Evolutionary conservation across 2,888 invertebrate genomes (phyloP).

Genomic region (Baccha elongata): DNA sequence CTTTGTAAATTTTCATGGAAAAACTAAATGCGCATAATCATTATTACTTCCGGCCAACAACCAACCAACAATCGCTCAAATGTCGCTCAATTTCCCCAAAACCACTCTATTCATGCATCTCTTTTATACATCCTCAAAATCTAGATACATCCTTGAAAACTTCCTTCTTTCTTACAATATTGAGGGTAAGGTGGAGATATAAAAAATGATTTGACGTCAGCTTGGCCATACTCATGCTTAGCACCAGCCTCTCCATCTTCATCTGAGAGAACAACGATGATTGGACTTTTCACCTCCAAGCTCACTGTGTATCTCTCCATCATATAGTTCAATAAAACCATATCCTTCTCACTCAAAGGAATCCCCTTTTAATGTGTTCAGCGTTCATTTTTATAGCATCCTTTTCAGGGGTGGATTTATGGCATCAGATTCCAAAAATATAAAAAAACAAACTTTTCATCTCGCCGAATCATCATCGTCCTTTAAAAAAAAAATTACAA

Average conservation of each 20-base stretch:
- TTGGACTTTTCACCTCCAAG: conserved; percentile 63
- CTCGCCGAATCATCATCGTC: conserved; percentile 40
- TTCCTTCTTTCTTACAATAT: not conserved
- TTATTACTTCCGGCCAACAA: conserved; percentile 30
- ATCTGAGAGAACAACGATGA: conserved; percentile 52
- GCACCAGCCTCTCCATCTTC: conserved; percentile 54
- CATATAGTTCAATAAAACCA: conserved; percentile 22
- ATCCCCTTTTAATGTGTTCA: conserved; percentile 50
- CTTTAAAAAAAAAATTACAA: conserved; percentile 1
- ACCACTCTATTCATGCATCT: conserved; percentile 41
- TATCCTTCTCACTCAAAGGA: conserved; percentile 60
- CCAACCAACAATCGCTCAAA: conserved; percentile 71
- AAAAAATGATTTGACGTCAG: conserved; percentile 40
- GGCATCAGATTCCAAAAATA: conserved; percentile 54
- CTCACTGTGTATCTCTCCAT: conserved; percentile 24
- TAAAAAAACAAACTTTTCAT: conserved; percentile 26
- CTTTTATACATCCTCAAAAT: conserved; percentile 35
- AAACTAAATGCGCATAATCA: conserved; percentile 69
- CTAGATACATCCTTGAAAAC: conserved; percentile 4
- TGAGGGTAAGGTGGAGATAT: not conserved
- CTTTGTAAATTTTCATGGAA: not conserved
- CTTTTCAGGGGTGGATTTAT: conserved; percentile 70
- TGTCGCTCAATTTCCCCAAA: conserved; percentile 52
- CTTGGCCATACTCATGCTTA: conserved; percentile 22
- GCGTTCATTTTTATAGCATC: conserved; percentile 72